phyloP scores from a whole-genome alignment of 2,797 vertebrate genomes.

The Ibycter americanus region DNA sequence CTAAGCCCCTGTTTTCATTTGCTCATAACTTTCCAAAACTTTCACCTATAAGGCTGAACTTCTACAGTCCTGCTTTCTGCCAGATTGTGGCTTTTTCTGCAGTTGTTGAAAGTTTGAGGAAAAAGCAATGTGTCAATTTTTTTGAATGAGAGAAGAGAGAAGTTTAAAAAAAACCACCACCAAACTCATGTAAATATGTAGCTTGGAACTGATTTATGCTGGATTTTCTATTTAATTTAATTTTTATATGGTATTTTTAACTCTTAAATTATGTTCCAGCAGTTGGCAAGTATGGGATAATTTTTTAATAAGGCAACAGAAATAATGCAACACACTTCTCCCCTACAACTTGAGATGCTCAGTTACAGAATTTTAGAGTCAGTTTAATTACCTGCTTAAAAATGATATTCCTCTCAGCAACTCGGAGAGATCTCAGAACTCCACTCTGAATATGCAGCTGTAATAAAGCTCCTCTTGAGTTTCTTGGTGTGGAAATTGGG shows the following conservation, averaged over 20 bases:
- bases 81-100: background rate
- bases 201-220: background rate
- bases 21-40: constrained; percentile 57
- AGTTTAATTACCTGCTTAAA: background rate
- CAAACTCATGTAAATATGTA: background rate
- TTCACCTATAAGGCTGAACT: constrained; percentile 45
- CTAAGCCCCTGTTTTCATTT: constrained; percentile 52
- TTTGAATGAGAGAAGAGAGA: constrained; percentile 23
- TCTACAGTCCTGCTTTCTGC: constrained; percentile 12
- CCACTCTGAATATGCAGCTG: background rate
- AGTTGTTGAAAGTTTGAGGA: constrained; percentile 37
- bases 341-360: background rate
- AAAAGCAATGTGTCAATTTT: background rate
- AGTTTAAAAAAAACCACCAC: background rate
- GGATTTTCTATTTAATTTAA: background rate
- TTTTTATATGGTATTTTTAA: background rate
- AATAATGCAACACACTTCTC: background rate
- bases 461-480: background rate
- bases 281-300: background rate
- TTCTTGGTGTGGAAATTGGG: background rate
- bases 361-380: background rate
- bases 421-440: background rate
- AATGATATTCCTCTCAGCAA: background rate
- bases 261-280: background rate
- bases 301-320: background rate